Percentiles rank a stretch among this genome's conserved stretches.
Conservation (phyloP, 1,140 invertebrate genomes). For the Charaxes varanes region DNA sequence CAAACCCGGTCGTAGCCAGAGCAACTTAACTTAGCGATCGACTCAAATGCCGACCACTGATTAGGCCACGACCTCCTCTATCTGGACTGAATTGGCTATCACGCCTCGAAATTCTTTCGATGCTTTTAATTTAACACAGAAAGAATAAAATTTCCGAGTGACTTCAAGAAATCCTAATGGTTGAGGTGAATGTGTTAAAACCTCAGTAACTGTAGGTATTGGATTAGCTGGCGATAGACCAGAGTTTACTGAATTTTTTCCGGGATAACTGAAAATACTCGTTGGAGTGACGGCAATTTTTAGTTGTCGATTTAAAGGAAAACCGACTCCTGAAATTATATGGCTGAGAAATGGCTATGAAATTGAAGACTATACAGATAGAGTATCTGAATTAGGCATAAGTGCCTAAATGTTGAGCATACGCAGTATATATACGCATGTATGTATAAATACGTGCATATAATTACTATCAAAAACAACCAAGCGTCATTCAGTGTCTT, state of each 20-base stretch:
- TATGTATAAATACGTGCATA: too few species aligned
- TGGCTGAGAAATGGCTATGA: slow-evolving; percentile 87
- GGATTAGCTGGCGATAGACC: slow-evolving; percentile 80
- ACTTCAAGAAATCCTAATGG: slow-evolving; percentile 90
- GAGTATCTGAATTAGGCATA: too few species aligned
- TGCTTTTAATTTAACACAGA: slow-evolving; percentile 85
- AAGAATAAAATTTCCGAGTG: slow-evolving; percentile 88
- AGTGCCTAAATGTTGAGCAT: too few species aligned
- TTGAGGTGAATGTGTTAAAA: slow-evolving; percentile 86
- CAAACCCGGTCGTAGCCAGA: too few species aligned
- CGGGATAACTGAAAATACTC: slow-evolving; percentile 87
- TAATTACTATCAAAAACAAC: too few species aligned
- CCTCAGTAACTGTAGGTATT: slow-evolving; percentile 76
- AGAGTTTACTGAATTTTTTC: slow-evolving; percentile 84
- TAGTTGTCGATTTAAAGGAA: slow-evolving; percentile 81
- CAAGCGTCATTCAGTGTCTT: too few species aligned
- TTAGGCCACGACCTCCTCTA: too few species aligned
- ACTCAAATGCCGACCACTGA: too few species aligned
- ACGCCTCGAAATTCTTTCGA: slow-evolving; percentile 86
- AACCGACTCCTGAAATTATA: slow-evolving; percentile 78
- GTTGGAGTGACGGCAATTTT: slow-evolving; percentile 78
- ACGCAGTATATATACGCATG: too few species aligned
- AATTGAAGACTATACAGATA: slow-evolving; percentile 71
- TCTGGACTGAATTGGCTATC: slow-evolving; percentile 88
- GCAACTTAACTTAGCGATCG: too few species aligned